Evolutionary conservation across 2,888 invertebrate genomes (phyloP).

Genomic region (Cephus nigrinus): DNA sequence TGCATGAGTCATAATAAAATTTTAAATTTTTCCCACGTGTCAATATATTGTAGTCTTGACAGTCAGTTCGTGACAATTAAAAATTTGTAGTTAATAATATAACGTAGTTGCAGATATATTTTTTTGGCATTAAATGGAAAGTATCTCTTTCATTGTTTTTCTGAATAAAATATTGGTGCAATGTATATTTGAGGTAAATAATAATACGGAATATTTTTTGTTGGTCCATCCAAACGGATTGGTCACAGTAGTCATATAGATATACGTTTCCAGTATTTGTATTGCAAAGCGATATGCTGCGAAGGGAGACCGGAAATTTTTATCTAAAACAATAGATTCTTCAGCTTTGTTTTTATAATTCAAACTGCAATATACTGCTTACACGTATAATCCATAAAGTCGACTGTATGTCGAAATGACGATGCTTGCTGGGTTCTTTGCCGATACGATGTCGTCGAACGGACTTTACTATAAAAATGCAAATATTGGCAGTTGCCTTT

Average conservation of each 20-base stretch:
- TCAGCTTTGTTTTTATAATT: conserved; percentile 24
- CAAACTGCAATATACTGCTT: conserved; percentile 23
- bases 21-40: too few species aligned
- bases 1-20: neutral
- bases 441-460: neutral
- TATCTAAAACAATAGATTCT: neutral
- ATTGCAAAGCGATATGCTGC: neutral
- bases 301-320: neutral
- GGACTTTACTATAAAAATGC: too few species aligned
- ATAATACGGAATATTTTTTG: neutral
- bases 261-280: neutral
- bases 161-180: neutral
- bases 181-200: neutral
- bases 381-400: conserved; percentile 6
- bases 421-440: conserved; percentile 16
- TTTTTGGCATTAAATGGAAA: too few species aligned
- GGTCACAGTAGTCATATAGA: neutral
- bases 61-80: neutral
- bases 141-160: too few species aligned
- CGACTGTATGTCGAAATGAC: neutral
- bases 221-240: neutral
- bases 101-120: neutral
- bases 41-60: too few species aligned
- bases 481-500: neutral
- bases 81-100: neutral